Percentiles rank a stretch among this genome's conserved stretches.
phyloP scores from a whole-genome alignment of 1,140 invertebrate genomes.

The Tribolium madens region DNA sequence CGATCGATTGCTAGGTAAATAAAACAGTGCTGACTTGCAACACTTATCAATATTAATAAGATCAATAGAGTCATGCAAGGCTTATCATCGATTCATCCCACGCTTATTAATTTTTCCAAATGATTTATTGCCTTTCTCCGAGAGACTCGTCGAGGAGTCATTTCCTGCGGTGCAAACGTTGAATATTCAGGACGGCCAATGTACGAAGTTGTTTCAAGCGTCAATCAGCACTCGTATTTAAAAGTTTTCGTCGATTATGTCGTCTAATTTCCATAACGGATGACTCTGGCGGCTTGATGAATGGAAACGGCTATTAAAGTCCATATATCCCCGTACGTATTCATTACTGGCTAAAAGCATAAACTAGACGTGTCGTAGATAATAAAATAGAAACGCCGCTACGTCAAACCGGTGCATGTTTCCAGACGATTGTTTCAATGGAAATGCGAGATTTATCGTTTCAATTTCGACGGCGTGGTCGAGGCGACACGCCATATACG shows the following conservation, averaged over 20 bases:
- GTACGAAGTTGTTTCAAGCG: not conserved
- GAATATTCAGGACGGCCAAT: not conserved
- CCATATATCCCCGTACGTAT: constrained; percentile 13
- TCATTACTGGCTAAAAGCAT: constrained; percentile 8
- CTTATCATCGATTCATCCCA: constrained; percentile 2
- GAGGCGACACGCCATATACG: not conserved
- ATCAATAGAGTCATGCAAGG: not conserved
- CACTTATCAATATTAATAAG: constrained; percentile 1
- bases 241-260: not conserved
- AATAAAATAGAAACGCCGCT: constrained; percentile 26
- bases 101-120: not conserved
- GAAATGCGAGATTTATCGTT: constrained; percentile 35
- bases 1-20: not conserved
- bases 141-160: not conserved
- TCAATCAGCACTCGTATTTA: not conserved
- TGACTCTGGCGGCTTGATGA: not conserved
- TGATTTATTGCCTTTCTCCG: not conserved
- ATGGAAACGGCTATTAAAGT: constrained; percentile 12
- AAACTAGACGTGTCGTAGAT: constrained; percentile 30
- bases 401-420: constrained; percentile 15
- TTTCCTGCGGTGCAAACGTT: not conserved
- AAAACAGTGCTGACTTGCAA: not conserved
- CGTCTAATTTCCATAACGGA: constrained; percentile 2
- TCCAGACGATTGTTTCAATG: constrained; percentile 33
- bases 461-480: constrained; percentile 28